Percentiles rank a stretch among this genome's conserved stretches.
Conservation (phyloP, 1,140 invertebrate species). For the Caenorhabditis brenneri region DNA sequence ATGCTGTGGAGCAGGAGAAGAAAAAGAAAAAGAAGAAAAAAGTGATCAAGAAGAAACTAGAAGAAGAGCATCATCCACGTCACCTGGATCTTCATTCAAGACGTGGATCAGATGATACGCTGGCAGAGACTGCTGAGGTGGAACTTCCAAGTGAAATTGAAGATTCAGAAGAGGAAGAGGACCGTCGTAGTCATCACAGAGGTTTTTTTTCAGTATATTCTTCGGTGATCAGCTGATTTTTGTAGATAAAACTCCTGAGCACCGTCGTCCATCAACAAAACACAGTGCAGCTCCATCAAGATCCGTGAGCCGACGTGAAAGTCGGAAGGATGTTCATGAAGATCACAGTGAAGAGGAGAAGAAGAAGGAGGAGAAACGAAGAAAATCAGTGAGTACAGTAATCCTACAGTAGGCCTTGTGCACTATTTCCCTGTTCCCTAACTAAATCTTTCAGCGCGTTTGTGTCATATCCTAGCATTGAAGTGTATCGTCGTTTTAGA, state of each 20-base stretch:
- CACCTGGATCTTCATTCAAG: background rate
- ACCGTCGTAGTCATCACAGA: background rate
- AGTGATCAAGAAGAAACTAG: background rate
- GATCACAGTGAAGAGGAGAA: background rate
- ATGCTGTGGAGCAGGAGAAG: background rate
- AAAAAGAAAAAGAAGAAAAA: slow-evolving; percentile 47
- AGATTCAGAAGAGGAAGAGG: slow-evolving; percentile 7
- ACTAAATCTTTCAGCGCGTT: background rate
- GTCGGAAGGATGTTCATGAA: background rate
- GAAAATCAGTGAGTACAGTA: background rate
- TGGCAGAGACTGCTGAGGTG: background rate
- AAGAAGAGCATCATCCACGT: background rate
- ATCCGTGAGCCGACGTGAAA: background rate
- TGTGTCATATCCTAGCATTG: background rate
- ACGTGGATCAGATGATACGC: slow-evolving; percentile 1
- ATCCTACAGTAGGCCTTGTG: too few species aligned
- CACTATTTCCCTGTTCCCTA: too few species aligned
- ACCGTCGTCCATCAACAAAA: background rate
- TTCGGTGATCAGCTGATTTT: background rate
- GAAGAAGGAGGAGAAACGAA: slow-evolving; percentile 6
- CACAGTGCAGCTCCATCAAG: background rate
- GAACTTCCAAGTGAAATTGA: slow-evolving; percentile 3
- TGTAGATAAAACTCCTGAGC: background rate
- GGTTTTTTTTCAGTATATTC: background rate
- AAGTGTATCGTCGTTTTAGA: background rate